A percentile compares a stretch with the other conserved stretches of the same genome.
Evolutionary conservation across 2,113 vertebrate species (phyloP).

Genomic region (Paradisaea rubra): DNA sequence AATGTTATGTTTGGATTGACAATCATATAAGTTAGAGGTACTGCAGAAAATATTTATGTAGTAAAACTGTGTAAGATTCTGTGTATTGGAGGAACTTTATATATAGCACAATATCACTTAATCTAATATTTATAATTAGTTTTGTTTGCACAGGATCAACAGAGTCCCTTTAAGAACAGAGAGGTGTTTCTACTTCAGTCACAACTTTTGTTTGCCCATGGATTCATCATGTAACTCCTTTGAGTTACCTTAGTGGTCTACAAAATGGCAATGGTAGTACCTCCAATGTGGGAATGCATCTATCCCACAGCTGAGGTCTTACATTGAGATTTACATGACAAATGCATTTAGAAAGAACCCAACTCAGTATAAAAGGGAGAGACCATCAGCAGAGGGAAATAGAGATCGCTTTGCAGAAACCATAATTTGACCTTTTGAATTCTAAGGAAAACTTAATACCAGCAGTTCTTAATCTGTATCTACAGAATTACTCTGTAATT

Average conservation of each 20-base stretch:
- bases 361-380: background rate
- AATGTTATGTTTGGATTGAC: background rate
- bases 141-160: background rate
- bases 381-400: background rate
- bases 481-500: background rate
- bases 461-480: background rate
- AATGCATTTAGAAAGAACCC: background rate
- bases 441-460: background rate
- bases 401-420: background rate
- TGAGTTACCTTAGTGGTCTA: background rate
- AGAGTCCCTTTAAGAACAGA: background rate
- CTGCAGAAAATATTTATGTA: background rate
- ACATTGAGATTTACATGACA: background rate
- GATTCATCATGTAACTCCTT: background rate
- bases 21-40: background rate
- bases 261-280: background rate
- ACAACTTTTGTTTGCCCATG: background rate
- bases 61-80: background rate
- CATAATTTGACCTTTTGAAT: background rate
- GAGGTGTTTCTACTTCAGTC: background rate
- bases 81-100: background rate
- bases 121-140: background rate
- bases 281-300: background rate
- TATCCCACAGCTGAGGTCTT: background rate
- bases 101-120: background rate